Evolutionary conservation across 2,113 vertebrate genomes (phyloP).

Genomic region (Neolamprologus sp.): DNA sequence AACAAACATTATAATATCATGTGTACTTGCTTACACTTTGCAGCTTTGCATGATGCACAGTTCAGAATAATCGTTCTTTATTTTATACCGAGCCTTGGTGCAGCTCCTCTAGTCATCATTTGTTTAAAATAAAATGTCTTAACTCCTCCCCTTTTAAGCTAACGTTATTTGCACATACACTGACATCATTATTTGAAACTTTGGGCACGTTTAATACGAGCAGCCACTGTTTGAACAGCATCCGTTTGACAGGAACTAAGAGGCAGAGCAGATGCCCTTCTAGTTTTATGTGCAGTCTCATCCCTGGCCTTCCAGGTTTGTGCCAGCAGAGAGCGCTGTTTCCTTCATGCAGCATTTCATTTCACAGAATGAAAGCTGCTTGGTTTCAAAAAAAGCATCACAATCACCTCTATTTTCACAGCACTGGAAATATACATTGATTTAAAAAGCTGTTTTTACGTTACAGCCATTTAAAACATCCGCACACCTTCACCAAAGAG

Average conservation of each 20-base stretch:
- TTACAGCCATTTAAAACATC: background rate
- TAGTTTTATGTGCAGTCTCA: background rate
- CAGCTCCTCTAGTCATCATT: background rate
- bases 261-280: background rate
- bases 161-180: background rate
- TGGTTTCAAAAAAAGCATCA: background rate
- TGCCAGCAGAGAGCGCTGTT: constrained; percentile 8
- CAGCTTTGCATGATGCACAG: background rate
- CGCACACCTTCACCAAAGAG: background rate
- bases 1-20: background rate
- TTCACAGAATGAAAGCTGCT: background rate
- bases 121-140: background rate
- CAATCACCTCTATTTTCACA: background rate
- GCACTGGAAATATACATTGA: background rate
- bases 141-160: background rate
- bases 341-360: background rate
- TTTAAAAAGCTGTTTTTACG: background rate
- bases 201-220: background rate
- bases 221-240: background rate
- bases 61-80: background rate
- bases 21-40: background rate
- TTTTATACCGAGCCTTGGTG: background rate
- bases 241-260: background rate
- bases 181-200: background rate
- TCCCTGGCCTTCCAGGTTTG: background rate